Conservation (phyloP, 2,113 vertebrate species). For the Rhagologus leucostigma region DNA sequence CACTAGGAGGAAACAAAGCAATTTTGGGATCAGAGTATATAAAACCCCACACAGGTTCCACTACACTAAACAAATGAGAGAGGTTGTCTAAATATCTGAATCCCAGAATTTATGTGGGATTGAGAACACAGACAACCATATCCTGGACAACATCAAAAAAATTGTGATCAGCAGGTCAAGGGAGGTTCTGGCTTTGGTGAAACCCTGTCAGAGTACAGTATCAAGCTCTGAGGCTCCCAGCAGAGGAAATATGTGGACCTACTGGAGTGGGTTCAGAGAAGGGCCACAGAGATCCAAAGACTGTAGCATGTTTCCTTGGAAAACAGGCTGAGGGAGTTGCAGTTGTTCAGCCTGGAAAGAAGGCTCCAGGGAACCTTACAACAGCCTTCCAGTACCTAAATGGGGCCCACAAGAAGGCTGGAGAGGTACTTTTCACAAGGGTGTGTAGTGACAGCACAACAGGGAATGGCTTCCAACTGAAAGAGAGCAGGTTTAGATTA, state of each 20-base stretch:
- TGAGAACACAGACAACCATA: background rate
- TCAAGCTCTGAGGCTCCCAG: background rate
- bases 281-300: no score
- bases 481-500: background rate
- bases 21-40: background rate
- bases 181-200: background rate
- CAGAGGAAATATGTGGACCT: background rate
- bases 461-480: background rate
- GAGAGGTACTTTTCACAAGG: background rate
- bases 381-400: background rate
- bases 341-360: background rate
- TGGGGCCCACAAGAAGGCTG: no score
- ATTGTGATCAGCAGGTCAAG: background rate
- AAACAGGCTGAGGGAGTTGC: background rate
- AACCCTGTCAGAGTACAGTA: accelerated
- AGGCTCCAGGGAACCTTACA: background rate
- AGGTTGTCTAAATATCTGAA: background rate
- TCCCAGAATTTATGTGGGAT: background rate
- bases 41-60: accelerated
- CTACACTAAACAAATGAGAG: background rate
- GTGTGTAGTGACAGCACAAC: background rate
- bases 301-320: background rate
- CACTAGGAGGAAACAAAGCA: background rate
- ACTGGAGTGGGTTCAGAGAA: background rate
- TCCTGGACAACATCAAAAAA: background rate